Evolutionary conservation across 2,113 vertebrate genomes (phyloP).

Genomic region (Cyphomyrus discorhynchus): DNA sequence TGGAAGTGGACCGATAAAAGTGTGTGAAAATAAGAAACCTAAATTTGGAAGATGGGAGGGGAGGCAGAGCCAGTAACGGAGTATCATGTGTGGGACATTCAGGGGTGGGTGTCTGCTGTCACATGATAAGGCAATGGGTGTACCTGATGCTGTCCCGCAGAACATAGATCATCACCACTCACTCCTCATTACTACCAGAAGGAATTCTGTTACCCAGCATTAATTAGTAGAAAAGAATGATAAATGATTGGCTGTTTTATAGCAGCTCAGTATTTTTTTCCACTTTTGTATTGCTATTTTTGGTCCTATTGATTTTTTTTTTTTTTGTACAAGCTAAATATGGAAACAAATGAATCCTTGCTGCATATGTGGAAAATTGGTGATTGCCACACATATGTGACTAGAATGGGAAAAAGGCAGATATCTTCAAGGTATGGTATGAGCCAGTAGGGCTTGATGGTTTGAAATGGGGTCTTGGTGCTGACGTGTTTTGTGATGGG

Average conservation of each 20-base stretch:
- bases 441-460: not conserved
- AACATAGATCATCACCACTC: slow-evolving; percentile 29
- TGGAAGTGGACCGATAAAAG: not conserved
- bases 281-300: slow-evolving; percentile 11
- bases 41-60: not conserved
- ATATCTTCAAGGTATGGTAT: not conserved
- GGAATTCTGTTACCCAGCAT: not conserved
- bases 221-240: slow-evolving; percentile 3
- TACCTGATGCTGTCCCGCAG: slow-evolving; percentile 24
- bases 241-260: not conserved
- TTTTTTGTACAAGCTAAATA: slow-evolving; percentile 12
- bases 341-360: not conserved
- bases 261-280: slow-evolving; percentile 10
- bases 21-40: slow-evolving; percentile 9
- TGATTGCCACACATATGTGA: not conserved
- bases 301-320: not conserved
- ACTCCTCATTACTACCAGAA: not conserved
- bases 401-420: not conserved
- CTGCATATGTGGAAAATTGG: not conserved
- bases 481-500: not conserved
- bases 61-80: slow-evolving; percentile 27
- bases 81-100: slow-evolving; percentile 25
- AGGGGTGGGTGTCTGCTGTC: slow-evolving; percentile 35
- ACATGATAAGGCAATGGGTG: slow-evolving; percentile 61
- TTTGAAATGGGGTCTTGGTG: not conserved